Evolutionary conservation across 2,888 invertebrate species (phyloP).

Genomic region (Neria commutata): DNA sequence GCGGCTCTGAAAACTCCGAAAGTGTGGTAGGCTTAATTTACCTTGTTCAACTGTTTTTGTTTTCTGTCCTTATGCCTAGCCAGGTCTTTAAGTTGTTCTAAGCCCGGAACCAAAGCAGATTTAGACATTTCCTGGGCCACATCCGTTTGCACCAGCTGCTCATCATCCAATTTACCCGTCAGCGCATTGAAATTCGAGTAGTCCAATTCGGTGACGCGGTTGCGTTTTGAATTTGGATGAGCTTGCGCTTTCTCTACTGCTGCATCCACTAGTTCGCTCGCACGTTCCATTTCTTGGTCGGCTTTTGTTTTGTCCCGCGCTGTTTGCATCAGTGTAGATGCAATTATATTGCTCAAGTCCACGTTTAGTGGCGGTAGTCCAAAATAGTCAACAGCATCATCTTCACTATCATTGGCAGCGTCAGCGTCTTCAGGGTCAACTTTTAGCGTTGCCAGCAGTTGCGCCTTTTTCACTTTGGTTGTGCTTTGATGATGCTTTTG

Average conservation of each 20-base stretch:
- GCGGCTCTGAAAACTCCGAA: no score
- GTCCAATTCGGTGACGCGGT: conserved; percentile 32
- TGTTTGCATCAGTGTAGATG: conserved; percentile 29
- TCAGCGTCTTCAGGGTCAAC: conserved; percentile 19
- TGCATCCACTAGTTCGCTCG: conserved; percentile 37
- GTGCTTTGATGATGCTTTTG: not conserved
- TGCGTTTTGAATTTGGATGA: conserved; percentile 14
- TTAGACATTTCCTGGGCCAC: conserved; percentile 40
- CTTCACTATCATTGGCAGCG: conserved; percentile 26
- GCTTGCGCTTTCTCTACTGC: conserved; percentile 36
- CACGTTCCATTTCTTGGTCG: conserved; percentile 35
- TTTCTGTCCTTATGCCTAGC: conserved; percentile 61
- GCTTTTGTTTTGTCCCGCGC: conserved; percentile 27
- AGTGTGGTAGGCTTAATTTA: conserved; percentile 41
- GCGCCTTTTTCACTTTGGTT: not conserved
- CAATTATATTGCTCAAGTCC: conserved; percentile 40
- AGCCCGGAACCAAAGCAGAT: conserved; percentile 58
- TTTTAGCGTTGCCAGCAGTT: conserved; percentile 13
- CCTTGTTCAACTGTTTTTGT: conserved; percentile 60
- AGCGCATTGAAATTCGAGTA: conserved; percentile 36
- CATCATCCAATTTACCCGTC: conserved; percentile 37
- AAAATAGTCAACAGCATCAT: conserved; percentile 45
- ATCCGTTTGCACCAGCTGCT: conserved; percentile 33
- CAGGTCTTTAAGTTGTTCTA: conserved; percentile 64
- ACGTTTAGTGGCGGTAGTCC: conserved; percentile 38